Conservation (phyloP, 2,888 invertebrate genomes). For the Apocheima hispidaria region DNA sequence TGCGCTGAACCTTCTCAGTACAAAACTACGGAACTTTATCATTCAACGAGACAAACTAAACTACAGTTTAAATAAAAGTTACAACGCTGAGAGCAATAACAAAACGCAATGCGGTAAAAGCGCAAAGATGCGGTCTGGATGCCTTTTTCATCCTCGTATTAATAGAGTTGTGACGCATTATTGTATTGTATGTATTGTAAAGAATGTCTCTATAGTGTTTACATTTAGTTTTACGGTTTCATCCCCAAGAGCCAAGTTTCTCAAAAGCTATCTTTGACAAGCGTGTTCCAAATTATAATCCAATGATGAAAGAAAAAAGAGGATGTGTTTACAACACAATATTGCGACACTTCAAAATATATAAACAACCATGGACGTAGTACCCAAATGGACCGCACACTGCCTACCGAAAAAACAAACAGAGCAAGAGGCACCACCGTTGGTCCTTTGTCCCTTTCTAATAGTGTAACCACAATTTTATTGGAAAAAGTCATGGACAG, state of each 20-base stretch:
- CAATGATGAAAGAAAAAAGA: too few species aligned
- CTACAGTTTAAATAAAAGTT: slow-evolving; percentile 10
- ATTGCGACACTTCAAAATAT: too few species aligned
- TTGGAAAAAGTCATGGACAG: too few species aligned
- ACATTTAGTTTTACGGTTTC: not conserved
- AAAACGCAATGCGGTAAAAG: slow-evolving; percentile 35
- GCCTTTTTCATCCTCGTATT: slow-evolving; percentile 14
- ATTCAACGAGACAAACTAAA: slow-evolving; percentile 11
- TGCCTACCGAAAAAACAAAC: too few species aligned
- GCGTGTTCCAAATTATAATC: not conserved
- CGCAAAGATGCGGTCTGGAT: slow-evolving; percentile 26
- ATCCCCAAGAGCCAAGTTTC: slow-evolving; percentile 6
- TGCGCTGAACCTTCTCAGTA: not conserved
- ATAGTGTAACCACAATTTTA: too few species aligned
- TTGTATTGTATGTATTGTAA: slow-evolving; percentile 10
- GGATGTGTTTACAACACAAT: too few species aligned
- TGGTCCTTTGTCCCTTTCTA: too few species aligned
- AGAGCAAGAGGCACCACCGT: too few species aligned
- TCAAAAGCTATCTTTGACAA: not conserved
- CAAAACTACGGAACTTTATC: slow-evolving; percentile 11
- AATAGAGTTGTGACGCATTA: slow-evolving; percentile 9
- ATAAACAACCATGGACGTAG: too few species aligned
- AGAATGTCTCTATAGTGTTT: slow-evolving; percentile 1
- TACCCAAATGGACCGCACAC: too few species aligned
- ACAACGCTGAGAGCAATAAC: slow-evolving; percentile 7